Conservation (phyloP, 2,888 invertebrate genomes). For the Yponomeuta malinellus region DNA sequence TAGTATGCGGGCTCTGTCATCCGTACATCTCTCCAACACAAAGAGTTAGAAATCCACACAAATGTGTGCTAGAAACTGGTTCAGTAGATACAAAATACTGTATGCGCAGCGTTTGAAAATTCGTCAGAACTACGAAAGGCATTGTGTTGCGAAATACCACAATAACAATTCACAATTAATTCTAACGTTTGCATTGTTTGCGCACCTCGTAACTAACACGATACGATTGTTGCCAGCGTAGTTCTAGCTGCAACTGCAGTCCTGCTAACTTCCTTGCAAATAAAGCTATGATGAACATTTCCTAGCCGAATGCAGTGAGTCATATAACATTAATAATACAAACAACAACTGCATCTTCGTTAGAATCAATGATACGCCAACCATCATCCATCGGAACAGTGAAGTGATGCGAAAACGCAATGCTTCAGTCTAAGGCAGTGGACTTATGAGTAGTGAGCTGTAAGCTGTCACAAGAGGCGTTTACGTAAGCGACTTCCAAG, state of each 20-base stretch:
- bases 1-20: not conserved
- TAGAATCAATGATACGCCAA: too few species aligned
- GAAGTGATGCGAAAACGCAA: too few species aligned
- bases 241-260: slow-evolving; percentile 23
- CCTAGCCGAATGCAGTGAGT: too few species aligned
- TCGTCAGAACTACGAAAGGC: slow-evolving; percentile 4
- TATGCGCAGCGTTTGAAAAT: not conserved
- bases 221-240: slow-evolving; percentile 40
- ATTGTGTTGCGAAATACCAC: slow-evolving; percentile 18
- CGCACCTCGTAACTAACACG: slow-evolving; percentile 38
- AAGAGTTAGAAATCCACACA: not conserved
- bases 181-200: slow-evolving; percentile 32
- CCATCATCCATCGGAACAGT: too few species aligned
- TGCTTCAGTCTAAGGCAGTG: too few species aligned
- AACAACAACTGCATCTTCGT: too few species aligned
- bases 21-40: not conserved
- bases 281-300: too few species aligned
- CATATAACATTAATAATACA: too few species aligned
- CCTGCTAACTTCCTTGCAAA: slow-evolving; percentile 17
- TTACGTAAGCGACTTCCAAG: not conserved
- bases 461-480: not conserved
- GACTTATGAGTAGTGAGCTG: not conserved
- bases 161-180: slow-evolving; percentile 18
- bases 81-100: not conserved
- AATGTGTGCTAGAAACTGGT: not conserved